Base-by-base conservation (phyloP, 2,797 vertebrate genomes). In the Heliangelus exortis region DNA sequence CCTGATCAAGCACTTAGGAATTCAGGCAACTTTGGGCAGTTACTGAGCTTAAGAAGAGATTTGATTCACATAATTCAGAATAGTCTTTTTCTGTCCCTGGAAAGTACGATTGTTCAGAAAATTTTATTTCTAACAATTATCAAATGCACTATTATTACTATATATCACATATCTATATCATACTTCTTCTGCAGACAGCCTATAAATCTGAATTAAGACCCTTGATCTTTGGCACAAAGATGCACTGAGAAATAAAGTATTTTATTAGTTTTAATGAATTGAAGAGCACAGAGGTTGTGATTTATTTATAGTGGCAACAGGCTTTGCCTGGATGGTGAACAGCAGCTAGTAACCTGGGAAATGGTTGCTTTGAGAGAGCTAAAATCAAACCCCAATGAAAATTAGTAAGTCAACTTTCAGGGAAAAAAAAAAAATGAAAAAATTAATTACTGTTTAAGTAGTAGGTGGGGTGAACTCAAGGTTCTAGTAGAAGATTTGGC, bases 111-210 rank as follows among this genome's bases (percentile, higher is more conserved):
- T 4, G 2, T 61, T 47, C 36, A 66, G 39, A 34, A 93, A 84
- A 92, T 84, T 79, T 77, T 28, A 92, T 84, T 94, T 93, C 39
- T 82, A 51, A 14, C 25, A 82, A 59, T 77, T 94, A 95, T 31
- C 53, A 72, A 87, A 81, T 12, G 11, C 9, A 45, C 18, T 16
- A 26, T 69, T 66, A 54, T 34, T 77, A 28, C 43, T 34, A 18
- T 41, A 41, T 41, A 41, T 41, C 12, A 41, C 39, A 41, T 41
- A 41, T 13, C 26, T 77, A 14, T 73, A 63, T n/a, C 28, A 59
- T 15, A 51, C 3, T 16, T 54, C 45, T 39, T 84, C 57, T 77
- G 71, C 39, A 86, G 55, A 36, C 50, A 89, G 55, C 51, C 45
- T 34, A 72, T 54, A 72, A 84, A 80, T 65, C 26, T 88, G 88